These are phyloP conservation scores for Xiphophorus birchmanni DNA, from an alignment of 2,797 vertebrate genomes.

Conservation along the genomic window DNA sequence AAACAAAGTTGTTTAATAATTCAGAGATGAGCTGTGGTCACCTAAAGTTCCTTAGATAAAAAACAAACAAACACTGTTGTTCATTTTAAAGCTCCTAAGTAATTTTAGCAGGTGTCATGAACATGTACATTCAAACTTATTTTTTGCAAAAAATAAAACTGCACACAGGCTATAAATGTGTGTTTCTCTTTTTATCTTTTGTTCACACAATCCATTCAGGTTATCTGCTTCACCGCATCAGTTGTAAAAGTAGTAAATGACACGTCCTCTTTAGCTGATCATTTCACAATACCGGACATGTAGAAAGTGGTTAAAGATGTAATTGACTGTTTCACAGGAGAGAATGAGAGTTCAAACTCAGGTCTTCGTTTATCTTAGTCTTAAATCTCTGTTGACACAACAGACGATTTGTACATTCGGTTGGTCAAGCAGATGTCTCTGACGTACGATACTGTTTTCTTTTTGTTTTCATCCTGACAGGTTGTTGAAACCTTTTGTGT, in stretches of 20 bases:
- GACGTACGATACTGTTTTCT: slow-evolving; percentile 16
- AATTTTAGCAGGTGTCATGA: not conserved
- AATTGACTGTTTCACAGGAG: slow-evolving; percentile 17
- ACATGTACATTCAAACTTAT: not conserved
- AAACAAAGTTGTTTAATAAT: not conserved
- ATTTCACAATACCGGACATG: slow-evolving; percentile 6
- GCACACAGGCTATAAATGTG: not conserved
- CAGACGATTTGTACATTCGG: slow-evolving; percentile 42
- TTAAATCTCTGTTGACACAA: slow-evolving; percentile 71
- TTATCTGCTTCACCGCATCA: slow-evolving; percentile 1
- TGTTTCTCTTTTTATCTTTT: not conserved
- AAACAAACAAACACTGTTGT: not conserved
- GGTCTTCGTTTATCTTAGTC: slow-evolving; percentile 50
- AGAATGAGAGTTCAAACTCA: slow-evolving; percentile 52
- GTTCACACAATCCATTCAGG: not conserved
- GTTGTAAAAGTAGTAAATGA: not conserved
- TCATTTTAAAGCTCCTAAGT: not conserved
- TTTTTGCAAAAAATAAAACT: not conserved
- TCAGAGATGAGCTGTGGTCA: not conserved
- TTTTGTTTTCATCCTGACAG: slow-evolving; percentile 29
- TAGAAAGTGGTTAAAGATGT: slow-evolving; percentile 11
- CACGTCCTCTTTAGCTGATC: not conserved
- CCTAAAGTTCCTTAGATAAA: not conserved
- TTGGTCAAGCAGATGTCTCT: slow-evolving; percentile 34
- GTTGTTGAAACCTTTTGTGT: slow-evolving; percentile 1